These are phyloP conservation scores for Boulengeromyrus knoepffleri DNA, from an alignment of 2,113 vertebrate species.

Conservation along the genomic window DNA sequence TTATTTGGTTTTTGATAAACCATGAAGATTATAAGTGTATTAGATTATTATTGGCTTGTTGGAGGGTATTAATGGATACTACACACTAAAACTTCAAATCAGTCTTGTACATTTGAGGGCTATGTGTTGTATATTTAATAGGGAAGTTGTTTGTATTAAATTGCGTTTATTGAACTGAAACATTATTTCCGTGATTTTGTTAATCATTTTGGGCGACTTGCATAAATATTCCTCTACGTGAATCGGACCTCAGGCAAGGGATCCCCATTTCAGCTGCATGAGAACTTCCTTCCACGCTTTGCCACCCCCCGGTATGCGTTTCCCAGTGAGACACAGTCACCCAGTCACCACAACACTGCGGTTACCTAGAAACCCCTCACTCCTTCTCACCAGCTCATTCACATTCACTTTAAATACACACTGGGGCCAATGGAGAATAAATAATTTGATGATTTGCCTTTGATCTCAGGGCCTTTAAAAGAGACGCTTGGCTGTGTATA, in stretches of 20 bases:
- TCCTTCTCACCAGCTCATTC: not conserved
- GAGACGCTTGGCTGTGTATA: not conserved
- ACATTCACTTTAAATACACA: not conserved
- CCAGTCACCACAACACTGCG: not conserved
- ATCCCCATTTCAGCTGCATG: not conserved
- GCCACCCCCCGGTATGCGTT: not conserved
- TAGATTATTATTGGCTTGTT: not conserved
- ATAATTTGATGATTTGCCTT: not conserved
- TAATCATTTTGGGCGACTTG: not conserved
- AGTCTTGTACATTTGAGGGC: not conserved
- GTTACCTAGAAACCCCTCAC: constrained; percentile 9
- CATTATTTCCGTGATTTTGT: not conserved
- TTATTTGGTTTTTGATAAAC: not conserved
- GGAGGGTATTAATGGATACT: not conserved
- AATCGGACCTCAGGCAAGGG: not conserved
- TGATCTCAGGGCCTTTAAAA: not conserved
- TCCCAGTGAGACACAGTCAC: not conserved
- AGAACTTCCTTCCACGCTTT: not conserved
- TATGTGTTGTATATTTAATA: not conserved
- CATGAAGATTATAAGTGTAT: not conserved
- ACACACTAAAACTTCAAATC: not conserved
- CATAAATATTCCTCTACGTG: not conserved
- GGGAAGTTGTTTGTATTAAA: not conserved
- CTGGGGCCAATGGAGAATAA: not conserved
- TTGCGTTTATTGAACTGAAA: not conserved